These are phyloP conservation scores for Polyploca ridens DNA, from an alignment of 2,888 invertebrate species.

Conservation along the genomic window DNA sequence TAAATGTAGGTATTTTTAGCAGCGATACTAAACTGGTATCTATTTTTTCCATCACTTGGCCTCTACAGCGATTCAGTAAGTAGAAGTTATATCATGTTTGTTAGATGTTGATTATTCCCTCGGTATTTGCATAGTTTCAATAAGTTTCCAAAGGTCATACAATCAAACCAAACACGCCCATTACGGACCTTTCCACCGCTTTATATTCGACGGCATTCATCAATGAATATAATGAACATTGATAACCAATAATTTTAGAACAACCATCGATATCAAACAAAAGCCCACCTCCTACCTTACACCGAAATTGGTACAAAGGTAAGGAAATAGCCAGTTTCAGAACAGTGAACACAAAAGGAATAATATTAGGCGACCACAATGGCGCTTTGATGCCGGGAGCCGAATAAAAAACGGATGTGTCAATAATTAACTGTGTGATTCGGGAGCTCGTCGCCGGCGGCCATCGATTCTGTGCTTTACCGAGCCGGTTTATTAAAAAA, in stretches of 20 bases:
- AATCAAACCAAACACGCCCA: not conserved
- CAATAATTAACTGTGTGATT: constrained; percentile 83
- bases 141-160: not conserved
- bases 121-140: not conserved
- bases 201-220: constrained; percentile 11
- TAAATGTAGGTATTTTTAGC: not conserved
- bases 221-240: constrained; percentile 9
- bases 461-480: constrained; percentile 66
- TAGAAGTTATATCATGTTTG: not conserved
- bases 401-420: constrained; percentile 81
- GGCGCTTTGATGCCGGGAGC: constrained; percentile 49
- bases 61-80: not conserved
- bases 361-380: constrained; percentile 71
- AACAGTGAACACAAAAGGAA: constrained; percentile 54
- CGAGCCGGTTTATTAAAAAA: constrained; percentile 65
- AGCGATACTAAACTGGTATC: not conserved
- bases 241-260: constrained; percentile 54
- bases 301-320: constrained; percentile 61
- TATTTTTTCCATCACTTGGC: not conserved
- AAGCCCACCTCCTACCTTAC: constrained; percentile 31
- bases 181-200: not conserved
- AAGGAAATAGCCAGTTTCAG: constrained; percentile 75
- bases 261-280: constrained; percentile 55
- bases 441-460: constrained; percentile 70
- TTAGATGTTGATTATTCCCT: too few relatives aligned